Base-by-base conservation (phyloP, 2,113 vertebrate genomes). In the Calidris pugnax region DNA sequence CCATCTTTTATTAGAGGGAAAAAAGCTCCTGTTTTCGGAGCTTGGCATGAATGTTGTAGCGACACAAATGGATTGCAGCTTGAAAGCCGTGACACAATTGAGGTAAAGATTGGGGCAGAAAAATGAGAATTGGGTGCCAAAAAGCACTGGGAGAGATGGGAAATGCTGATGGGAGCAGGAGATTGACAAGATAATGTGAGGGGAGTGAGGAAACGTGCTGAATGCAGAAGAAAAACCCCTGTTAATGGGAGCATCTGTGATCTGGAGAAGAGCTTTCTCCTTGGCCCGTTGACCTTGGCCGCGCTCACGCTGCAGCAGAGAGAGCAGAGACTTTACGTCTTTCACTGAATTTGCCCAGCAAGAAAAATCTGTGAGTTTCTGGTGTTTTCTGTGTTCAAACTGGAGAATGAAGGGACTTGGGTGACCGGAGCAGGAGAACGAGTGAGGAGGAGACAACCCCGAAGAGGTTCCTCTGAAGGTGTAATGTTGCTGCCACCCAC, bases 281-380 rank as follows among this genome's bases (percentile, higher is more conserved):
- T 48, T 57, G 27, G 71, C 39, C 66, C 48, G 2, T 22, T 68
- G 71, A 60, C 50, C 85, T 82, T 72, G 56, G 75, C 53, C 20
- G 67, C 67, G 0, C 47, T 41, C 7, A 4, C 10, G 1, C 10
- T 2, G 22, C 47, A 21, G 50, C 0, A 6, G 26, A 19, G 47
- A 43, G 32, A 81, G 50, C 76, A 63, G 2, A 9, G 10, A 4
- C 35, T 35, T 75, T 62, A 39, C 30, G 4, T 18, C 47, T 57
- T 47, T 4, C 33, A 26, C 28, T 59, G 47, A 21, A 30, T 67
- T 59, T 79, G 62, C 27, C 47, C 53, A 56, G 23, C 32, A 47
- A 28, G 66, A 56, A 67, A 28, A 79, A 33, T 28, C 35, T 28
- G 19, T 22, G 48, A 45, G n/a, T n/a, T 71, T 20, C 27, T 47